phyloP scores from a whole-genome alignment of 2,113 vertebrate genomes.

The Microcebus tavaratra region DNA sequence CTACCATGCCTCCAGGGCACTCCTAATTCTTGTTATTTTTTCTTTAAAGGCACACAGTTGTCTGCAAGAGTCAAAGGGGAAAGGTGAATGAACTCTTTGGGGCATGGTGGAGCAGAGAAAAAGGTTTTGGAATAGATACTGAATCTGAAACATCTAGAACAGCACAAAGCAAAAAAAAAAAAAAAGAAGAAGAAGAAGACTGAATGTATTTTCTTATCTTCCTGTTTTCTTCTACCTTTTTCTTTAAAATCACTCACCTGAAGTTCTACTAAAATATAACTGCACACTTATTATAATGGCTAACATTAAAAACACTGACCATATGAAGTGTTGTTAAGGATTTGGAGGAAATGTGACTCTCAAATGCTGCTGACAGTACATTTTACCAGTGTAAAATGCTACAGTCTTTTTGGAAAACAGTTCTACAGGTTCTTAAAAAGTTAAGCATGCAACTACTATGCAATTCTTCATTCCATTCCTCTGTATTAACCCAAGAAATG shows the following conservation, averaged over 20 bases:
- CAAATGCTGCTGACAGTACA: too few species aligned
- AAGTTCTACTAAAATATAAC: neutral
- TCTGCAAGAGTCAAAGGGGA: conserved; percentile 58
- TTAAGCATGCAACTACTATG: neutral
- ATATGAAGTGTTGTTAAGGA: neutral
- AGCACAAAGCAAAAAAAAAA: neutral
- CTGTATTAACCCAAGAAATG: neutral
- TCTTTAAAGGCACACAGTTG: conserved; percentile 36
- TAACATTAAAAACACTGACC: neutral
- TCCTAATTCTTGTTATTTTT: conserved; percentile 56
- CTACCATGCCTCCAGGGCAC: conserved; percentile 14
- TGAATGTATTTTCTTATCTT: neutral
- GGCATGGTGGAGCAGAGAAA: neutral
- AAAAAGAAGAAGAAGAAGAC: neutral
- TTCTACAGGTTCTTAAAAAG: neutral
- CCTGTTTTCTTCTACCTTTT: neutral
- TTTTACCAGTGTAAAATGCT: neutral
- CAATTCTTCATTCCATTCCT: neutral
- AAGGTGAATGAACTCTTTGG: conserved; percentile 52
- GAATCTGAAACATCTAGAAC: neutral
- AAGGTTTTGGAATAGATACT: neutral
- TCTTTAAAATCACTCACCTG: neutral
- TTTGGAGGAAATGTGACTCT: neutral
- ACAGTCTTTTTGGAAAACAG: neutral
- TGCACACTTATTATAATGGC: neutral